Conservation (phyloP, 2,797 vertebrate species). For the Euphonia xanthogaster region DNA sequence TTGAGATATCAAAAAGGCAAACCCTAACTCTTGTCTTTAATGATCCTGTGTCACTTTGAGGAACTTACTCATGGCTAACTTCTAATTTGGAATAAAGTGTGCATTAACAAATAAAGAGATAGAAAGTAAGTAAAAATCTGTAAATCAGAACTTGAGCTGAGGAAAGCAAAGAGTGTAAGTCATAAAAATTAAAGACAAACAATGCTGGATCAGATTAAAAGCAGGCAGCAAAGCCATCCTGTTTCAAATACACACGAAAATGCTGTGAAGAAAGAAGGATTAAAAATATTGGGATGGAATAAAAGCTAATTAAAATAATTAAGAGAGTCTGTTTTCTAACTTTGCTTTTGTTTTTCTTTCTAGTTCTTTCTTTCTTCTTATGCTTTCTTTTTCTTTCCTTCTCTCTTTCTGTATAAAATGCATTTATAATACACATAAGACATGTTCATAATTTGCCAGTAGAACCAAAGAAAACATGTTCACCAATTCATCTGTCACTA, state of each 20-base stretch:
- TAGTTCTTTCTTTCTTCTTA: background rate
- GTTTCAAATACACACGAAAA: background rate
- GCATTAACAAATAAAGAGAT: background rate
- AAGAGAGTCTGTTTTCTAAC: background rate
- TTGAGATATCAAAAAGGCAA: background rate
- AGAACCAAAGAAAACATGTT: background rate
- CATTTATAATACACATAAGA: background rate
- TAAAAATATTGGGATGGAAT: background rate
- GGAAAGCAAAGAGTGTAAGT: background rate
- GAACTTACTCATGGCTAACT: background rate
- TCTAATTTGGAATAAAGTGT: background rate
- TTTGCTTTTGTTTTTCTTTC: background rate
- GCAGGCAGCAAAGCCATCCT: background rate
- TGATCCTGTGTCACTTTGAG: background rate
- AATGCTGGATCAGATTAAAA: background rate
- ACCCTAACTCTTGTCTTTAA: background rate
- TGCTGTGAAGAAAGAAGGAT: background rate
- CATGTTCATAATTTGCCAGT: background rate
- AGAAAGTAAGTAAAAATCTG: background rate
- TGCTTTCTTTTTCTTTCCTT: background rate
- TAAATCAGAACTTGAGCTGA: background rate
- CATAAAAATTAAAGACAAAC: background rate
- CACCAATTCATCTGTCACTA: background rate
- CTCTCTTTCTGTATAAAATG: background rate
- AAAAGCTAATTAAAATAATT: background rate